These are phyloP conservation scores for Acronicta alni DNA, from an alignment of 2,888 invertebrate genomes.

Conservation along the genomic window DNA sequence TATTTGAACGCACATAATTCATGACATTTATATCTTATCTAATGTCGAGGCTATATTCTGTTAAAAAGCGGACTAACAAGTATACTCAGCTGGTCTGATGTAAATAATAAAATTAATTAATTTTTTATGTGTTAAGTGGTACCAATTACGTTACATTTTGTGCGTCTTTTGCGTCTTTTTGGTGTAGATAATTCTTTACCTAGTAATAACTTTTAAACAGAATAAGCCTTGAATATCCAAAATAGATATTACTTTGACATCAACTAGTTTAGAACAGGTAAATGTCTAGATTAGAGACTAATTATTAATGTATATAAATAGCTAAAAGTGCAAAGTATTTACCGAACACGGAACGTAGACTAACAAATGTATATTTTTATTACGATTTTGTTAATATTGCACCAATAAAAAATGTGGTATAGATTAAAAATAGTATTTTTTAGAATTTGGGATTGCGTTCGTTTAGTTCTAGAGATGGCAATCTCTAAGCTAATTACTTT, in stretches of 20 bases:
- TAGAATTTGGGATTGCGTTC: constrained; percentile 19
- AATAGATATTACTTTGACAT: constrained; percentile 11
- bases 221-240: constrained; percentile 25
- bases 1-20: constrained; percentile 16
- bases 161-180: constrained; percentile 8
- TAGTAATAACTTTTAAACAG: constrained; percentile 7
- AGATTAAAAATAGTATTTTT: constrained; percentile 19
- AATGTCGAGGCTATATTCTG: constrained; percentile 19
- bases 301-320: constrained; percentile 34
- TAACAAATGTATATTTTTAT: constrained; percentile 31
- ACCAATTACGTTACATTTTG: not conserved
- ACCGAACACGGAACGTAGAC: constrained; percentile 5
- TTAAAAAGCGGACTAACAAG: not conserved
- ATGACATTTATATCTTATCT: constrained; percentile 18
- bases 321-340: constrained; percentile 43
- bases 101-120: constrained; percentile 28
- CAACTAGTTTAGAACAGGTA: constrained; percentile 22
- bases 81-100: constrained; percentile 8
- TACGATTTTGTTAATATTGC: constrained; percentile 22
- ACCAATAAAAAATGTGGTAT: constrained; percentile 24
- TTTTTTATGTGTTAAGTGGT: constrained; percentile 11
- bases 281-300: constrained; percentile 20
- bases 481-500: constrained; percentile 8
- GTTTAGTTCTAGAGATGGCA: constrained; percentile 10
- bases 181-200: constrained; percentile 11